Conservation (phyloP, 37 sponge, comb jelly and placozoan species). For the Hexactinellida sp. region DNA sequence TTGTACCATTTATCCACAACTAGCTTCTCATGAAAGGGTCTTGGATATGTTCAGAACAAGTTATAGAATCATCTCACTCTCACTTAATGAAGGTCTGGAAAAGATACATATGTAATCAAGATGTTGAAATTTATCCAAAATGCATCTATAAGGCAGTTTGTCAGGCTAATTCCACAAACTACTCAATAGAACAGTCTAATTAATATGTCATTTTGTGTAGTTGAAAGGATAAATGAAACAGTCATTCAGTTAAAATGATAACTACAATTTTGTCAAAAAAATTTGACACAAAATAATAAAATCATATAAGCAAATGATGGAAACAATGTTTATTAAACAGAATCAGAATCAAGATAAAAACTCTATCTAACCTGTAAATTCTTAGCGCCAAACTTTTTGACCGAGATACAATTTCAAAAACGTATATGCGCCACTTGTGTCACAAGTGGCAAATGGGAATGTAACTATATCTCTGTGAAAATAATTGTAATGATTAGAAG, state of each 20-base stretch:
- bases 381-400: not conserved
- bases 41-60: not conserved
- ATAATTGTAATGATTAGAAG: no score
- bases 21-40: slow-evolving; percentile 1
- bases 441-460: no score
- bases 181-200: not conserved
- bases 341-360: not conserved
- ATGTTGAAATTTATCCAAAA: not conserved
- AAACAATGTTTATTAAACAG: not conserved
- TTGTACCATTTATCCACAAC: not conserved
- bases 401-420: no score
- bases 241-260: not conserved
- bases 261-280: not conserved
- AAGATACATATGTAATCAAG: not conserved
- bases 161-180: not conserved
- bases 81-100: not conserved
- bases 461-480: no score
- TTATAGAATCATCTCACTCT: not conserved
- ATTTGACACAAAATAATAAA: not conserved
- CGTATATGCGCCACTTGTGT: no score
- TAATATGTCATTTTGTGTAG: not conserved
- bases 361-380: not conserved
- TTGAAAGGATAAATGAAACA: not conserved
- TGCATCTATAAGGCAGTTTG: not conserved
- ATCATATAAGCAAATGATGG: not conserved